phyloP scores from a whole-genome alignment of 2,797 vertebrate genomes.

The Amniataba percoides region DNA sequence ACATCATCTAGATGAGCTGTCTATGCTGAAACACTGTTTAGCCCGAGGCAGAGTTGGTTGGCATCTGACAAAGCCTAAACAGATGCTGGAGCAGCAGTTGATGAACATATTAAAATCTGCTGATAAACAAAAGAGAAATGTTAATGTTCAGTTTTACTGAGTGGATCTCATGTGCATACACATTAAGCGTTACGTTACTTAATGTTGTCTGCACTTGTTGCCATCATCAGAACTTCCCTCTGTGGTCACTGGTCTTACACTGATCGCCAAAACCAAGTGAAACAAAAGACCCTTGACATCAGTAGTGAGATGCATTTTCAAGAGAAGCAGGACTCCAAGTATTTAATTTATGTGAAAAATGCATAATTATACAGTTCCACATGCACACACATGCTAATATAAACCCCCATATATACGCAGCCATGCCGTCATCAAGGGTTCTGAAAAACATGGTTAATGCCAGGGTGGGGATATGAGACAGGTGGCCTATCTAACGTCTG shows the following conservation, averaged over 20 bases:
- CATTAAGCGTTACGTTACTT: background rate
- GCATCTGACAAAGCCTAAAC: constrained; percentile 24
- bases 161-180: background rate
- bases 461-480: background rate
- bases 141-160: constrained; percentile 2
- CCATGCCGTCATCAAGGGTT: background rate
- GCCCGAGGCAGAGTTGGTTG: constrained; percentile 26
- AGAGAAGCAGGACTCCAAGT: background rate
- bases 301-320: background rate
- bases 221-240: background rate
- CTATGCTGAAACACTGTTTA: background rate
- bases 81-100: constrained; percentile 46
- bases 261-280: background rate
- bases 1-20: constrained; percentile 32
- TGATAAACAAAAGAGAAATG: constrained; percentile 13
- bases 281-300: background rate
- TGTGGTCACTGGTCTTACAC: background rate
- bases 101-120: constrained; percentile 36
- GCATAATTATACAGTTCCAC: no score
- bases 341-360: background rate
- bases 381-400: background rate
- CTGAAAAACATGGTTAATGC: constrained; percentile 1
- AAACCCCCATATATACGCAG: background rate
- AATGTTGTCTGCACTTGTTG: background rate
- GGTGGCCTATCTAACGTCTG: constrained; percentile 15